Percentiles rank a stretch among this genome's conserved stretches.
Conservation (phyloP, 35 echinoderm and acorn worm species). For the Heliocidaris erythrogramma region DNA sequence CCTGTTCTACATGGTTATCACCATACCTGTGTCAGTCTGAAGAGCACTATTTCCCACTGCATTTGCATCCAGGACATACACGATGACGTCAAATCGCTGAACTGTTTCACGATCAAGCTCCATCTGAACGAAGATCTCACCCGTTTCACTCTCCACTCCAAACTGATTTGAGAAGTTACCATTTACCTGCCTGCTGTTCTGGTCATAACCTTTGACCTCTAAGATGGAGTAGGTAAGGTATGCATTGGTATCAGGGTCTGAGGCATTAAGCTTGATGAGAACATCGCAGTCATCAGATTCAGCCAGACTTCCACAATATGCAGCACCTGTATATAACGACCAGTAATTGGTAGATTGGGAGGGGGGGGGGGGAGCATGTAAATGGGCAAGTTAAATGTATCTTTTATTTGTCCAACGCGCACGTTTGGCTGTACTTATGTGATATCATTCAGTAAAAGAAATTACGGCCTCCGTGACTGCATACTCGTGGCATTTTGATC, state of each 20-base stretch:
- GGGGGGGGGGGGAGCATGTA: too few relatives aligned
- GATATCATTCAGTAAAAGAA: too few relatives aligned
- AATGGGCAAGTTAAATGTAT: too few relatives aligned
- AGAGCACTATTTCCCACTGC: background rate
- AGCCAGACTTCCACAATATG: background rate
- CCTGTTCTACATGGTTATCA: background rate
- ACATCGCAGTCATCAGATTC: background rate
- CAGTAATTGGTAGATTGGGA: background rate
- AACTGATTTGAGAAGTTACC: conserved; percentile 37
- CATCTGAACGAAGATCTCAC: conserved; percentile 29
- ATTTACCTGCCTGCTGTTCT: background rate
- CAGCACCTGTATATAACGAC: background rate
- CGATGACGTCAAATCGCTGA: background rate
- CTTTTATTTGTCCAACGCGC: too few relatives aligned
- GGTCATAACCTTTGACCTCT: background rate
- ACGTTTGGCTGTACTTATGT: too few relatives aligned
- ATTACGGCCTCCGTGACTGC: too few relatives aligned
- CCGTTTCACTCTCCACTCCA: conserved; percentile 35
- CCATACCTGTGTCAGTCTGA: conserved; percentile 33
- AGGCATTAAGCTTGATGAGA: conserved; percentile 33
- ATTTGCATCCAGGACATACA: conserved; percentile 63
- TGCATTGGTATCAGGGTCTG: conserved; percentile 47
- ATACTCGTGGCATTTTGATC: too few relatives aligned
- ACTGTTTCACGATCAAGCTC: conserved; percentile 58
- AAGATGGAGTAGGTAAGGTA: conserved; percentile 34